phyloP scores from a whole-genome alignment of 2,888 invertebrate genomes.

The Rhagonycha fulva region DNA sequence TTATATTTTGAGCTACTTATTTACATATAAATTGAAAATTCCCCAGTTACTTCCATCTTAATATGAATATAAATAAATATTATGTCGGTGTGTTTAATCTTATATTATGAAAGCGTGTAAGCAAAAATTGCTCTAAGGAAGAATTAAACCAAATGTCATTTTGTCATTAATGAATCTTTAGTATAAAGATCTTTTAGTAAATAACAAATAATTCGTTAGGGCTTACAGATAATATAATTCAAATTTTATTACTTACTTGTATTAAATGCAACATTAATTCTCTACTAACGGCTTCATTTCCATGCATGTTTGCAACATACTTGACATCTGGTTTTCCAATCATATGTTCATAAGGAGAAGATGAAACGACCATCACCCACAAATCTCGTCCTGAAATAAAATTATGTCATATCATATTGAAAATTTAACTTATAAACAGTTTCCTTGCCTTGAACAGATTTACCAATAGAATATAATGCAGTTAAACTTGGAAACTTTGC shows the following conservation, averaged over 20 bases:
- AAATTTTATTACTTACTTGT: slow-evolving; percentile 60
- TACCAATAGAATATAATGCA: slow-evolving; percentile 90
- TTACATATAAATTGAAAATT: no score
- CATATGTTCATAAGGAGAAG: slow-evolving; percentile 90
- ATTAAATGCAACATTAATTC: slow-evolving; percentile 92
- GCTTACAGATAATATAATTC: no score
- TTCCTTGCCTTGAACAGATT: slow-evolving; percentile 82
- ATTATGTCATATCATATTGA: not conserved
- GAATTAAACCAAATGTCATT: no score
- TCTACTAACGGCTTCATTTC: slow-evolving; percentile 94
- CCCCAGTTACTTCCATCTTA: no score
- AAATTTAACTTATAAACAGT: not conserved
- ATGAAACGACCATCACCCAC: slow-evolving; percentile 93
- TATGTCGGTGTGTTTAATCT: no score
- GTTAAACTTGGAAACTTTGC: slow-evolving; percentile 84
- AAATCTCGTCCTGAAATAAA: slow-evolving; percentile 77
- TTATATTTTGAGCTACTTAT: no score
- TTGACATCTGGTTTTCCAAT: slow-evolving; percentile 97
- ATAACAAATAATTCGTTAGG: no score
- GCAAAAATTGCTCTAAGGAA: not conserved
- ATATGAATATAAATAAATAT: no score
- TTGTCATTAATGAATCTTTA: no score
- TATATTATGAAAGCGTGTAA: no score
- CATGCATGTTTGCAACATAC: slow-evolving; percentile 95
- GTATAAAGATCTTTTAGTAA: no score